Base-by-base conservation (phyloP, 2,113 vertebrate species). In the Bothrops jararaca region DNA sequence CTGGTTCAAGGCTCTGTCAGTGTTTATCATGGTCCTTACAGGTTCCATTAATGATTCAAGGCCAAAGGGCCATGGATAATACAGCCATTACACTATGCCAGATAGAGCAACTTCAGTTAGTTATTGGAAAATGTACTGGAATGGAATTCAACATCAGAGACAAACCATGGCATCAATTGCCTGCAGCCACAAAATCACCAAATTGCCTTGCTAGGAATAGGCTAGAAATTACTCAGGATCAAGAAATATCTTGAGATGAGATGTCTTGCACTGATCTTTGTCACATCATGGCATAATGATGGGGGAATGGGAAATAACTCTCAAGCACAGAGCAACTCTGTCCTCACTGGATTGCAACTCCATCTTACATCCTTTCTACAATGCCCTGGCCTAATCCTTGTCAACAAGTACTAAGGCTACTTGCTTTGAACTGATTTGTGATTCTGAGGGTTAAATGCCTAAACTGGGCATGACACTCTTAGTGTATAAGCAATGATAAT, bases 71-170 rank as follows among this genome's bases (percentile, higher is more conserved):
- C 57, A 4, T 58, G 48, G 2, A 8, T 60, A 92, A 34, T 0
- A 0, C 0, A 10, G 60, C 26, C 86, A 92, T 92, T 93, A 56
- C 57, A 64, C n/a, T 93, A 88, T n/a, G 74, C 56, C 80, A 85
- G 34, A 50, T 42, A 26, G 26, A 50, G 57, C 90, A 90, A 42
- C 90, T 64, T 45, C 22, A 87, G 91, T 39, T 34, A 26, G 80
- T 23, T 60, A 74, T 87, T 58, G 74, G 80, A 57, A 90, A 90
- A 85, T 87, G 92, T 92, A 92, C 74, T 80, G 88, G 80, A 53
- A 23, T 87, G 85, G 91, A 92, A 92, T 94, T 60, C 56, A 90
- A 42, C 56, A 80, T 89, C 88, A 42, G 53, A 69, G 42, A 34
- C 50, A 74, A 87, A 88, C 85, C 11, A 58, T 60, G 42, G 91